These are phyloP conservation scores for Callospermophilus lateralis DNA, from an alignment of 2,113 vertebrate species.

Conservation along the genomic window DNA sequence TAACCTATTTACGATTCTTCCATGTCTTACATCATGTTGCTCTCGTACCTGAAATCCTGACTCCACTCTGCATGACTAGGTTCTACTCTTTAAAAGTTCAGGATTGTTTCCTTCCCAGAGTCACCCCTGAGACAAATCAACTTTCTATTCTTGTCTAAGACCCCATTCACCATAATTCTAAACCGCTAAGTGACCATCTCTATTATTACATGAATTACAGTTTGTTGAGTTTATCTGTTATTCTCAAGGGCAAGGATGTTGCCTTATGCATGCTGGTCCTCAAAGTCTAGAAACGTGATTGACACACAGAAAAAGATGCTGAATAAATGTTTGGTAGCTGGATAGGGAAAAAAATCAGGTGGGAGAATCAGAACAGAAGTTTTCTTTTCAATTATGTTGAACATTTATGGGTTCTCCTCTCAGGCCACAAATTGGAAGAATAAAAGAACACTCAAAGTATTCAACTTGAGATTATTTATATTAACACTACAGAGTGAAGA, in stretches of 20 bases:
- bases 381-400: background rate
- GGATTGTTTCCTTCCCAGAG: background rate
- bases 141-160: background rate
- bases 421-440: conserved; percentile 13
- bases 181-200: background rate
- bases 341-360: background rate
- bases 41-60: background rate
- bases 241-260: background rate
- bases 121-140: background rate
- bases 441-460: background rate
- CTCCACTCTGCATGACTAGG: background rate
- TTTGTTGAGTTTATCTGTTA: background rate
- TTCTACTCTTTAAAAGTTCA: background rate
- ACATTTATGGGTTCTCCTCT: background rate
- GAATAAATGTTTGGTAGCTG: background rate
- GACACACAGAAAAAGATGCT: background rate
- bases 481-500: background rate
- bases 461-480: conserved; percentile 22
- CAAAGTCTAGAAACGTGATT: background rate
- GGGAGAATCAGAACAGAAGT: background rate
- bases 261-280: background rate
- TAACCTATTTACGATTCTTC: background rate
- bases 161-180: background rate
- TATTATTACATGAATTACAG: background rate
- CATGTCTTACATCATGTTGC: background rate